phyloP scores from a whole-genome alignment of 2,797 vertebrate species.

The Intellagama lesueurii region DNA sequence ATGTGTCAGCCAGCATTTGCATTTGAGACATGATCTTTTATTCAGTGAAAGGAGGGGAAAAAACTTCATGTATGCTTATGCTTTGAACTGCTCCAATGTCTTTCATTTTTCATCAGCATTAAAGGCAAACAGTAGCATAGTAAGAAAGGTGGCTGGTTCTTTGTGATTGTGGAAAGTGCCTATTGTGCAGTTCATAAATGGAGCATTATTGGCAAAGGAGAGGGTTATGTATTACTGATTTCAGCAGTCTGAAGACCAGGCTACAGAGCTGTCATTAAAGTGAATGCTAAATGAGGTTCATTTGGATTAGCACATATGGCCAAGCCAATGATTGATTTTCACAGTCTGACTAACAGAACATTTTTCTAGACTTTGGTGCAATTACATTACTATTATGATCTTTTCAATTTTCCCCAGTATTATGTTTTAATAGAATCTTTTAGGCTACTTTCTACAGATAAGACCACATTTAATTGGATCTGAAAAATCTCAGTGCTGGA shows the following conservation, averaged over 20 bases:
- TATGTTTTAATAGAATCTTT: slow-evolving; percentile 72
- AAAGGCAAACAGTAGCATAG: slow-evolving; percentile 13
- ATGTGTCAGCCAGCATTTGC: background rate
- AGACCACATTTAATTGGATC: slow-evolving; percentile 70
- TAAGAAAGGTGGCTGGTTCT: slow-evolving; percentile 22
- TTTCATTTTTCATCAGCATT: slow-evolving; percentile 14
- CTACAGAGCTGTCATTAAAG: slow-evolving; percentile 61
- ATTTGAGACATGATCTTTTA: slow-evolving; percentile 29
- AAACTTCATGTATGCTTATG: slow-evolving; percentile 25
- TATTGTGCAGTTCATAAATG: slow-evolving; percentile 61
- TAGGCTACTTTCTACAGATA: slow-evolving; percentile 62
- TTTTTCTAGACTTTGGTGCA: slow-evolving; percentile 58
- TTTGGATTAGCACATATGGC: slow-evolving; percentile 53
- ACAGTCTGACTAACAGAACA: slow-evolving; percentile 59
- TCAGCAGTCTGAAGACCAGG: slow-evolving; percentile 54
- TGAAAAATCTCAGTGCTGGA: slow-evolving; percentile 58
- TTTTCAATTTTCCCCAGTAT: slow-evolving; percentile 38
- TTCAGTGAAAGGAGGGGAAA: slow-evolving; percentile 6
- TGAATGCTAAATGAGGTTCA: slow-evolving; percentile 59
- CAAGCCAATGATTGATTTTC: slow-evolving; percentile 64
- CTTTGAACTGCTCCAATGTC: slow-evolving; percentile 20
- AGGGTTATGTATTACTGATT: slow-evolving; percentile 59
- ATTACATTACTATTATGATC: slow-evolving; percentile 63
- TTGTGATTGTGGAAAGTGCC: slow-evolving; percentile 42
- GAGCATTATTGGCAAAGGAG: slow-evolving; percentile 51